Evolutionary conservation across 2,888 invertebrate species (phyloP).

Genomic region (Oithona nana): DNA sequence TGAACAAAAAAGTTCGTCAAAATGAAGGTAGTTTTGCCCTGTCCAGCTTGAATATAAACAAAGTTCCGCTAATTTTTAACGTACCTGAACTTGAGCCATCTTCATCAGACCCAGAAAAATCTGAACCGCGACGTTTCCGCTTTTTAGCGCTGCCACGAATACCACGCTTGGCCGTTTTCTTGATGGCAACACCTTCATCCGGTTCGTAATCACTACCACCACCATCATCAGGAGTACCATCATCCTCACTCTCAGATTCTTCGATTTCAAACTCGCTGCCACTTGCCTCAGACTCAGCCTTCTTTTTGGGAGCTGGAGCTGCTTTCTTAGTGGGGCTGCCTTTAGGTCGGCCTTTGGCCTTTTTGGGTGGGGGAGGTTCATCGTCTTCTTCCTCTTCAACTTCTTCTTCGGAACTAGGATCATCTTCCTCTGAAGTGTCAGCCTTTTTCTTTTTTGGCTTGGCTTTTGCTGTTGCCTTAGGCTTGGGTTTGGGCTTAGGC

Average conservation of each 20-base stretch:
- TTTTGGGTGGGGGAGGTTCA: background rate
- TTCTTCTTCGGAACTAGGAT: background rate
- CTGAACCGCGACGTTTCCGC: background rate
- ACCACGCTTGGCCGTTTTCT: background rate
- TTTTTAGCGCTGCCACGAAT: background rate
- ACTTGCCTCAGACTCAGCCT: background rate
- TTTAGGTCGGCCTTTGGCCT: background rate
- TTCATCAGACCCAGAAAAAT: background rate
- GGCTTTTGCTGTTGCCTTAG: conserved; percentile 1
- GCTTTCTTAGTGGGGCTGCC: background rate
- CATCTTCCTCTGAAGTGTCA: background rate
- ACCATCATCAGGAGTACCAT: background rate
- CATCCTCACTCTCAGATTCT: background rate
- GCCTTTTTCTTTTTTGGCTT: background rate
- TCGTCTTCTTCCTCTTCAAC: background rate
- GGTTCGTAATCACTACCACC: background rate
- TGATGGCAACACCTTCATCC: background rate
- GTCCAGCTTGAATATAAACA: too few relatives aligned
- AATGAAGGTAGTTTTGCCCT: too few relatives aligned
- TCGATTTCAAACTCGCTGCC: background rate
- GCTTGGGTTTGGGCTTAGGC: conserved; percentile 16
- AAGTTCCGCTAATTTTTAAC: too few relatives aligned
- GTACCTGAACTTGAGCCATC: background rate
- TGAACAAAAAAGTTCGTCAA: too few relatives aligned
- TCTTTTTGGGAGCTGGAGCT: background rate